Conservation (phyloP, 2,797 vertebrate species). For the Myripristis jacobus region DNA sequence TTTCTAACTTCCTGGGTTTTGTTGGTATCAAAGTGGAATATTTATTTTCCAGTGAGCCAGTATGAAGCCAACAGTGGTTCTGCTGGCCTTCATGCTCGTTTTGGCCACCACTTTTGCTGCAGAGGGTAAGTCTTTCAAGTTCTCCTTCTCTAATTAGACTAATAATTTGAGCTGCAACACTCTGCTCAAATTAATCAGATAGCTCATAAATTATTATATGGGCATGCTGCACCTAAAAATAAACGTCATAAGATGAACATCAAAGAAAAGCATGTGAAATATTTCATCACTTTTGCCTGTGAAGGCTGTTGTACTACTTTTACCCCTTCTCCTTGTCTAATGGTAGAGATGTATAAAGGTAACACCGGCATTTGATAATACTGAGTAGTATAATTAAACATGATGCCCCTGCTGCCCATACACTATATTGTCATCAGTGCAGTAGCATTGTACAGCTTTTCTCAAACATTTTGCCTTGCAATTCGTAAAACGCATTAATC, state of each 20-base stretch:
- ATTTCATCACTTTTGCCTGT: neutral
- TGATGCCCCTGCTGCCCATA: neutral
- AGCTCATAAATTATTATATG: neutral
- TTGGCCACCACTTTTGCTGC: slow-evolving; percentile 68
- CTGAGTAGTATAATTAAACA: neutral
- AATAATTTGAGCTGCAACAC: neutral
- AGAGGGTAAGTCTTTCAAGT: slow-evolving; percentile 71
- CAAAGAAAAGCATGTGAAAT: neutral
- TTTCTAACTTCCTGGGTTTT: neutral
- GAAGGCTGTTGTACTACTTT: neutral
- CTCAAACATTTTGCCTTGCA: neutral
- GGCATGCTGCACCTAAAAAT: neutral
- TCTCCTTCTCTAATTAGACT: neutral
- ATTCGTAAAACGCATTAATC: neutral
- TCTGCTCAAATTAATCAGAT: no score
- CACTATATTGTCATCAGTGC: neutral
- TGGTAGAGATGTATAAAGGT: neutral
- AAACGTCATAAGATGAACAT: neutral
- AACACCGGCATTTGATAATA: neutral
- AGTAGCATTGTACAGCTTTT: neutral
- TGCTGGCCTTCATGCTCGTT: slow-evolving; percentile 71
- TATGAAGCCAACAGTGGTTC: slow-evolving; percentile 72
- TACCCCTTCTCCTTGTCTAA: neutral
- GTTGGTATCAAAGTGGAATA: slow-evolving; percentile 1
- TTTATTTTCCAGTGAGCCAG: slow-evolving; percentile 16